Base-by-base conservation (phyloP, 92 coral and sea anemone genomes). In the Zoanthus solanderi region DNA sequence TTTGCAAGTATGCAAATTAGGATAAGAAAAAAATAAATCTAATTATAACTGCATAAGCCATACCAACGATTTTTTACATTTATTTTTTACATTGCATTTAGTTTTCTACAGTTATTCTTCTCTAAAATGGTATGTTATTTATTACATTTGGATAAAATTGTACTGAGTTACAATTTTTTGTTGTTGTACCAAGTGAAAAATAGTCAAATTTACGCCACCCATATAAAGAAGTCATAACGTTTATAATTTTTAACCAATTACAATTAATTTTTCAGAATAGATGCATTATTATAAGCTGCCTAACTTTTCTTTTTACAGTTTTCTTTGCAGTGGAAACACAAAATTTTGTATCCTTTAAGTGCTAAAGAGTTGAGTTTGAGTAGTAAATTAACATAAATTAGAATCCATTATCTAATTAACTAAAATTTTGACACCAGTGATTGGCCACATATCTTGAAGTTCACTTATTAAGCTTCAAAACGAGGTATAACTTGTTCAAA, bases 381-480 rank as follows among this genome's bases (percentile, higher is more conserved):
- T 63, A 63, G 0, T 13, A 63, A 63, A 16, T 63, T 63, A 63
- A 28, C n/a, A 63, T 63, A 67, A 67, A 67, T 67, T 67, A 67
- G 72, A 44, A 67, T 18, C 18, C 31, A 67, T 18, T 67, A 3
- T 28, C 72, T 67, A 67, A 67, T 28, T 18, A 67, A 67, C 18
- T 63, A 63, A 63, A 37, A 63, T 0, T 14, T 63, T 63, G 69
- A 63, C 69, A 63, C 12, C 69, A 23, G 69, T 28, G 13, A 63
- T 63, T 63, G 28, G 13, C 28, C 29, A 63, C 69, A 63, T 63
- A 30, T 37, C 48, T 71, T 72, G 68, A 71, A 12, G 88, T 85
- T 78, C 88, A 85, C 48, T 84, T 84, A 71, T 30, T 85, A 14
- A 85, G 83, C 88, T 85, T 85, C 23, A 85, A 85, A 85, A 85